Percentiles rank a stretch among this genome's conserved stretches.
Conservation (phyloP, 2,113 vertebrate genomes). For the Hylia prasina region DNA sequence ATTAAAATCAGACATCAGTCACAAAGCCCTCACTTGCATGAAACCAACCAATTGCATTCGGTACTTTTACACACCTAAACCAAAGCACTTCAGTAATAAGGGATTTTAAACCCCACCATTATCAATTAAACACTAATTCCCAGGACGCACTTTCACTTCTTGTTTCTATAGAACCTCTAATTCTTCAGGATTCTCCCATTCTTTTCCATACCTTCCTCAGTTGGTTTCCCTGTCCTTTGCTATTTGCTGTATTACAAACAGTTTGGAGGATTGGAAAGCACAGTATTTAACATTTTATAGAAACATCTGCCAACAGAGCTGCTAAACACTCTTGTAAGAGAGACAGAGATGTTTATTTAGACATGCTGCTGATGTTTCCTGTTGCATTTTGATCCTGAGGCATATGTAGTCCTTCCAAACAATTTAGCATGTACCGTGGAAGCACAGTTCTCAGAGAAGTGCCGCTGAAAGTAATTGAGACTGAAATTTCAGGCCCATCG, state of each 20-base stretch:
- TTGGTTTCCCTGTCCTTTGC: neutral
- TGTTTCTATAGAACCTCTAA: neutral
- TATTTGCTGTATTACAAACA: conserved; percentile 10
- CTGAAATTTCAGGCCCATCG: neutral
- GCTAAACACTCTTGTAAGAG: conserved; percentile 37
- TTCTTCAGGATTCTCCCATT: neutral
- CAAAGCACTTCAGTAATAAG: neutral
- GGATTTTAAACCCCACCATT: neutral
- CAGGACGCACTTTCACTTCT: neutral
- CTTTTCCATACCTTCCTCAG: neutral
- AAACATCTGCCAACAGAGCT: conserved; percentile 58
- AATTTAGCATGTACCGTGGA: conserved; percentile 43
- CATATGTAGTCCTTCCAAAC: conserved; percentile 61
- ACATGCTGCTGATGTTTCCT: conserved; percentile 44
- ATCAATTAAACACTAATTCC: neutral
- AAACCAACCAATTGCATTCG: neutral
- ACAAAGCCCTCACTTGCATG: neutral
- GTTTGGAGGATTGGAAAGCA: conserved; percentile 36
- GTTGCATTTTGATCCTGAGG: conserved; percentile 53
- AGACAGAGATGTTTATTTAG: conserved; percentile 58
- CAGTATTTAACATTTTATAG: conserved; percentile 62
- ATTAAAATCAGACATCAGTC: too few species aligned
- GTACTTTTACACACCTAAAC: neutral
- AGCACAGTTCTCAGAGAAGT: neutral
- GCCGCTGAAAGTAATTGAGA: conserved; percentile 27